A percentile compares a stretch with the other conserved stretches of the same genome.
Evolutionary conservation across 2,888 invertebrate genomes (phyloP).

Genomic region (Criorhina ranunculi): DNA sequence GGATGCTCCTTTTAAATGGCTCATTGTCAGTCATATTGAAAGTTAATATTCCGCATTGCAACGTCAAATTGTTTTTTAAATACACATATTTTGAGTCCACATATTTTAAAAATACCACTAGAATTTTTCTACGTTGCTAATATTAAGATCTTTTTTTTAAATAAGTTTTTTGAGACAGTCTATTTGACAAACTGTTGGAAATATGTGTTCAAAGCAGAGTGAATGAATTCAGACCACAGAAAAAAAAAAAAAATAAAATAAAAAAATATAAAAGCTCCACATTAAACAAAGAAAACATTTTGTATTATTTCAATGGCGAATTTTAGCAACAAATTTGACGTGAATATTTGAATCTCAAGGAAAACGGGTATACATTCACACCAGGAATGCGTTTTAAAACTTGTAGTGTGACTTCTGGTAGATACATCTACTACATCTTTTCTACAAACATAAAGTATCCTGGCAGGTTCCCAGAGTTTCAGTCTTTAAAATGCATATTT

Average conservation of each 20-base stretch:
- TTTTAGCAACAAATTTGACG: conserved; percentile 2
- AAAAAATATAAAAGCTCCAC: conserved; percentile 28
- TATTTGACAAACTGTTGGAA: conserved; percentile 62
- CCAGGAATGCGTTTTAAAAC: no score
- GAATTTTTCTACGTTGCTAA: conserved; percentile 31
- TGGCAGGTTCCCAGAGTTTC: no score
- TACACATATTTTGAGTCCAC: conserved; percentile 17
- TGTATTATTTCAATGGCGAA: conserved; percentile 25
- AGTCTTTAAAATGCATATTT: no score
- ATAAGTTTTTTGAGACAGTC: conserved; percentile 54
- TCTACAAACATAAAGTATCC: no score
- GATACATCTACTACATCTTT: no score
- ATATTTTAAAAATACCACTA: conserved; percentile 50
- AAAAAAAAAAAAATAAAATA: conserved; percentile 13
- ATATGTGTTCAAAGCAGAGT: conserved; percentile 55
- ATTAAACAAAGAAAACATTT: conserved; percentile 34
- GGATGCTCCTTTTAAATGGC: conserved; percentile 52
- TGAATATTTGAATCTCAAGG: background rate
- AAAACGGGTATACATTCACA: background rate
- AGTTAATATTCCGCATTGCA: conserved; percentile 43
- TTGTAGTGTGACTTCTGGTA: no score
- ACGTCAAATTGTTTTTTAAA: conserved; percentile 18
- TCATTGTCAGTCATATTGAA: conserved; percentile 69
- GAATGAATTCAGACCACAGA: conserved; percentile 56
- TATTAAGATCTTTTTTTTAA: conserved; percentile 32